Percentiles rank a stretch among this genome's conserved stretches.
These are phyloP conservation scores for Oryzias sinensis DNA, from an alignment of 2,797 vertebrate genomes.

Conservation along the genomic window DNA sequence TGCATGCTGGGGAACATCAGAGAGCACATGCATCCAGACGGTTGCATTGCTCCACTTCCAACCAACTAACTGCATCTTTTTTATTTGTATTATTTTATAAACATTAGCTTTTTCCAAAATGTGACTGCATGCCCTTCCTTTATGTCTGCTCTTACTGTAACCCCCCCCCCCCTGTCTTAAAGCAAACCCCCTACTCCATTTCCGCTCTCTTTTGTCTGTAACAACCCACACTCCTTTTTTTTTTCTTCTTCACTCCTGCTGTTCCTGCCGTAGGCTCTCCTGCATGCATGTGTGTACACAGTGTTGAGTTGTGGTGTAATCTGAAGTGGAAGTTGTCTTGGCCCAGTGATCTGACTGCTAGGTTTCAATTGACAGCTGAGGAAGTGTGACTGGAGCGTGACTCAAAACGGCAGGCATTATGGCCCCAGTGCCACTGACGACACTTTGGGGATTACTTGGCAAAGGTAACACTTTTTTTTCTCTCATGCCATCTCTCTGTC, in stretches of 20 bases:
- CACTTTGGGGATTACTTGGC: slow-evolving; percentile 99
- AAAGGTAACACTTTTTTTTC: slow-evolving; percentile 99
- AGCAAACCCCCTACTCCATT: slow-evolving; percentile 33
- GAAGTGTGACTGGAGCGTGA: slow-evolving; percentile 99
- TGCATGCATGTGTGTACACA: slow-evolving; percentile 65
- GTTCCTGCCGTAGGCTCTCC: slow-evolving; percentile 41
- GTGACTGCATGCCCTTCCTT: slow-evolving; percentile 69
- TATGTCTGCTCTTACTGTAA: slow-evolving; percentile 49
- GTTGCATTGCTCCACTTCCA: slow-evolving; percentile 66
- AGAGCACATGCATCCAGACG: slow-evolving; percentile 66
- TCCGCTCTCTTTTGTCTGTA: slow-evolving; percentile 17
- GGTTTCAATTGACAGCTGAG: slow-evolving; percentile 99
- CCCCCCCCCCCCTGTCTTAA: slow-evolving; percentile 16
- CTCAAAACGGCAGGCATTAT: slow-evolving; percentile 99
- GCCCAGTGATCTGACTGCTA: slow-evolving; percentile 98
- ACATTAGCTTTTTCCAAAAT: slow-evolving; percentile 59
- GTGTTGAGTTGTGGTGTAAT: slow-evolving; percentile 69
- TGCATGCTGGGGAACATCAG: slow-evolving; percentile 65
- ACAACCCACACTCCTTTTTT: slow-evolving; percentile 16
- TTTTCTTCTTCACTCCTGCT: slow-evolving; percentile 13
- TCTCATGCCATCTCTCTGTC: slow-evolving; percentile 81
- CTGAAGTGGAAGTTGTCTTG: slow-evolving; percentile 90
- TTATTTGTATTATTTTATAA: slow-evolving; percentile 23
- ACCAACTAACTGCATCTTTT: slow-evolving; percentile 67
- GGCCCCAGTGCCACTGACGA: slow-evolving; percentile 99